Conservation (phyloP, 2,797 vertebrate species). For the Percopsis omiscomaycus region DNA sequence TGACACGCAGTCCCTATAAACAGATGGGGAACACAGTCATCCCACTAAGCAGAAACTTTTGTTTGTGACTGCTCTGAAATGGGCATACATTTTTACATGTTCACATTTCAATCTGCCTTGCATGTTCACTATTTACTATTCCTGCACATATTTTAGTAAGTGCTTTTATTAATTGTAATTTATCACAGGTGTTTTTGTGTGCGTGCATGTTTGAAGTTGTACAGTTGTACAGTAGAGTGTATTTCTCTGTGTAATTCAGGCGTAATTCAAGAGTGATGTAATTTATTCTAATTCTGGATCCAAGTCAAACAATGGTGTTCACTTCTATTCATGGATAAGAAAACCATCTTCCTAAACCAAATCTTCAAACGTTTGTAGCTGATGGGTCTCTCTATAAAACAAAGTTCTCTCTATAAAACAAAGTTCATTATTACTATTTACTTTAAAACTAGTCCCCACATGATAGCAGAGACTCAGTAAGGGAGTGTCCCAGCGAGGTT, state of each 20-base stretch:
- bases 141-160: slow-evolving; percentile 30
- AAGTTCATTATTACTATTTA: slow-evolving; percentile 13
- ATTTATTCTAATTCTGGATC: slow-evolving; percentile 7
- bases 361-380: slow-evolving; percentile 9
- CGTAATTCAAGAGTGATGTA: slow-evolving; percentile 39
- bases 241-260: slow-evolving; percentile 37
- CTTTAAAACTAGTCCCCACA: slow-evolving; percentile 7
- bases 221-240: slow-evolving; percentile 4
- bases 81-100: slow-evolving; percentile 33
- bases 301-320: background rate
- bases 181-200: slow-evolving; percentile 16
- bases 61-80: slow-evolving; percentile 41
- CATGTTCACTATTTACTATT: slow-evolving; percentile 29
- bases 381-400: background rate
- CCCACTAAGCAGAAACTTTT: slow-evolving; percentile 43
- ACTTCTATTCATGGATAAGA: background rate
- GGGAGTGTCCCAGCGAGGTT: slow-evolving; percentile 27
- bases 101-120: slow-evolving; percentile 26
- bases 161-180: slow-evolving; percentile 37
- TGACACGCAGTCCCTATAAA: slow-evolving; percentile 42
- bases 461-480: slow-evolving; percentile 15
- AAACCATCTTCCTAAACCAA: slow-evolving; percentile 28
- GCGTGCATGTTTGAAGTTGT: slow-evolving; percentile 18
- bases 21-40: slow-evolving; percentile 35
- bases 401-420: background rate